Evolutionary conservation across 2,888 invertebrate species (phyloP), one percentile per base, ranked within the genome.

Genomic region (Branchipolynoe longqiensis): DNA sequence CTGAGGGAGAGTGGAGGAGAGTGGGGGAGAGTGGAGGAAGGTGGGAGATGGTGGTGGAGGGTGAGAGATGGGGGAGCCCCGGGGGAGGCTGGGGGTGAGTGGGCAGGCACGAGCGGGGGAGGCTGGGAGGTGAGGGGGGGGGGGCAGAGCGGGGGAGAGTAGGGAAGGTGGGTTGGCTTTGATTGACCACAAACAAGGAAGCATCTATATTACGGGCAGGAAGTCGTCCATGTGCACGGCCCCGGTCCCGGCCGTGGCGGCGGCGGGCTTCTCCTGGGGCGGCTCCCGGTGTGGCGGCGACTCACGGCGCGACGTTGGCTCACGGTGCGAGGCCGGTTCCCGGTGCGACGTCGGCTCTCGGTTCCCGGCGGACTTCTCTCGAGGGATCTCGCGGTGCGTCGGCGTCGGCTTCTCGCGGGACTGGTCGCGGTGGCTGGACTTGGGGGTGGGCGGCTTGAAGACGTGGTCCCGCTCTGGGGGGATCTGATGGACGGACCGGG

Each of bases 131-230:
- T n/a, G n/a, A n/a, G n/a, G n/a, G n/a, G n/a, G n/a, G n/a, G n/a
- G n/a, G n/a, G n/a, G n/a, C n/a, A n/a, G n/a, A n/a, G n/a, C n/a
- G n/a, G n/a, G n/a, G n/a, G n/a, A n/a, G n/a, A n/a, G n/a, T n/a
- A n/a, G n/a, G n/a, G n/a, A n/a, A n/a, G n/a, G n/a, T n/a, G n/a
- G n/a, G n/a, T n/a, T n/a, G n/a, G n/a, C n/a, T n/a, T n/a, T n/a
- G n/a, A n/a, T n/a, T n/a, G n/a, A n/a, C n/a, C n/a, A n/a, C n/a
- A n/a, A n/a, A n/a, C n/a, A n/a, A n/a, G n/a, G n/a, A n/a, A n/a
- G n/a, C n/a, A n/a, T n/a, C n/a, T n/a, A n/a, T n/a, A n/a, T 85
- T 64, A 87, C 87, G n/a, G 91, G 88, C 14, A 88, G 74, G 84
- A 87, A 89, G 41, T 87, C 87, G 40, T 87, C 86, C 83, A 87